These are phyloP conservation scores for Mustela nigripes DNA, from an alignment of 2,113 vertebrate species.

Conservation along the genomic window DNA sequence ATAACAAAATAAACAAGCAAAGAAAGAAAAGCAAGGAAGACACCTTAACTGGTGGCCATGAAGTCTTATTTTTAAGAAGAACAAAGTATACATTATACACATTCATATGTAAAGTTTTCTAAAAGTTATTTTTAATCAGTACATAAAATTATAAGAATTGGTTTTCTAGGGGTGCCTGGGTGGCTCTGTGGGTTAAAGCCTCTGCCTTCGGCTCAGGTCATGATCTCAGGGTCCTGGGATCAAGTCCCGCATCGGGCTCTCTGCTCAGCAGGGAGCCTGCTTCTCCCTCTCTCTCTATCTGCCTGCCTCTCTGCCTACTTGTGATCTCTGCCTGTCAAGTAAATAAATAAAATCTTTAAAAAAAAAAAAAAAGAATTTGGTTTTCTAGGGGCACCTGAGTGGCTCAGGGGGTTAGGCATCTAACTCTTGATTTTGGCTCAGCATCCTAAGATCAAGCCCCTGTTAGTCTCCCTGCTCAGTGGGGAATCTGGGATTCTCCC, in stretches of 20 bases:
- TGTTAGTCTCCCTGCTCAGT: neutral
- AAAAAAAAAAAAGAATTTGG: neutral
- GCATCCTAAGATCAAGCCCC: neutral
- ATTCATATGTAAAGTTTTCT: neutral
- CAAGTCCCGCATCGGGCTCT: too few species aligned
- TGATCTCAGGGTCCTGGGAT: too few species aligned
- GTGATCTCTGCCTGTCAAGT: too few species aligned
- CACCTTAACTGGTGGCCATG: neutral
- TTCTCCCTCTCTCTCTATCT: too few species aligned
- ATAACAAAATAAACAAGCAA: neutral
- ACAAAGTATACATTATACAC: neutral
- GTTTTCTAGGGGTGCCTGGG: neutral
- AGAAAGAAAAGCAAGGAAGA: neutral
- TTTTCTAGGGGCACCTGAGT: neutral
- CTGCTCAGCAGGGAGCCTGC: too few species aligned
- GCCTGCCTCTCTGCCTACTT: too few species aligned
- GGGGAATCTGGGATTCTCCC: neutral
- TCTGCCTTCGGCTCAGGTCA: too few species aligned
- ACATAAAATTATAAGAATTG: neutral
- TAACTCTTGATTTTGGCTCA: neutral
- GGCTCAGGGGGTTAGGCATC: neutral
- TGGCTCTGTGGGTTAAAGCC: neutral
- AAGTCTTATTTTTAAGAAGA: neutral
- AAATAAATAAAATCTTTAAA: too few species aligned
- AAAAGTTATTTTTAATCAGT: slow-evolving; percentile 2